Base-by-base conservation (phyloP, 92 coral and sea anemone species). In the Phenganax subtilis region DNA sequence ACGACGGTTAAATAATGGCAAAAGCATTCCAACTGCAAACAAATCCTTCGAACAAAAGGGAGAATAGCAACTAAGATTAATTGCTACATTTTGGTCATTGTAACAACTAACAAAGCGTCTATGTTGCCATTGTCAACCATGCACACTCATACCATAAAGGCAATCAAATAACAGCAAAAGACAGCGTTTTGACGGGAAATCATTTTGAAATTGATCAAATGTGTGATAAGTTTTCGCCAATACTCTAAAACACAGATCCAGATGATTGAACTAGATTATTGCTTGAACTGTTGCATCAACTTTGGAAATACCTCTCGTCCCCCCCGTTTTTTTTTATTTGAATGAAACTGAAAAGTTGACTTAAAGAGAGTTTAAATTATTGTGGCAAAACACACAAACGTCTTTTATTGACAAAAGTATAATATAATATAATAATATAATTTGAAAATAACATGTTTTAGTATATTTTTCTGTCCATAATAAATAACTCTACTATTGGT, bases 1-100 rank as follows among this genome's bases (percentile, higher is more conserved):
- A 84, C 91, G 87, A 51, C 96, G 92, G 54, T 89, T 87, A n/a
- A 92, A 29, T 28, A 92, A 77, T 15, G 98, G 98, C 6, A 92
- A 15, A 11, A 93, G 84, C 85, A 93, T 85, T 25, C 98, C 92
- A 9, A 94, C 98, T 29, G 92, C 89, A 76, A 92, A 79, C 55
- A 94, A 76, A 75, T 94, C 98, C 98, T 94, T 82, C 71, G 70
- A 12, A 12, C 0, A 2, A 55, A 27, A 29, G 0, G 0, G 62
- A 75, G 31, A 55, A 57, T 0, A 54, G 31, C 25, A 12, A 52
- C 7, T 55, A 54, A 17, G 71, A 17, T 65, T 65, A 65, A 17
- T 17, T 65, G 47, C 47, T 37, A 37, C 47, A 37, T 37, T 37
- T 2, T 37, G 5, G 47, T 37, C 47, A 37, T 37, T 37, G 47